These are phyloP conservation scores for Poecilia wingei DNA, from an alignment of 2,797 vertebrate genomes.

Conservation along the genomic window DNA sequence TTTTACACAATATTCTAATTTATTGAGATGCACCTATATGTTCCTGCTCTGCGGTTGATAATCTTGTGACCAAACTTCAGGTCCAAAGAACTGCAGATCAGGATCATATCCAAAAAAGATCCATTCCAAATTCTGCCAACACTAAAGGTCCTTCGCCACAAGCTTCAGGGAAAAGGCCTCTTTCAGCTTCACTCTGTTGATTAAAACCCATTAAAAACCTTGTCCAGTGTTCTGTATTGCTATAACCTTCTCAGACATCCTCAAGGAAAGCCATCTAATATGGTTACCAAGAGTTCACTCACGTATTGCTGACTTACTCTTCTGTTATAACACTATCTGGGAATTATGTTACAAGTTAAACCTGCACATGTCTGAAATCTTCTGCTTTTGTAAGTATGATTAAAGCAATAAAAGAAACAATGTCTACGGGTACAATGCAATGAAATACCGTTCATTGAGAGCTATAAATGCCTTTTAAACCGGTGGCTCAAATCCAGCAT, in stretches of 20 bases:
- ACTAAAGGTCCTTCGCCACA: background rate
- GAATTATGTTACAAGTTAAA: slow-evolving; percentile 39
- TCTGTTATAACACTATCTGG: slow-evolving; percentile 24
- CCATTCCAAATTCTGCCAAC: slow-evolving; percentile 34
- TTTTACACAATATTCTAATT: background rate
- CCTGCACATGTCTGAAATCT: slow-evolving; percentile 44
- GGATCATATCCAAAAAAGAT: slow-evolving; percentile 51
- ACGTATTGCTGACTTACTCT: slow-evolving; percentile 19
- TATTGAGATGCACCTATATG: slow-evolving; percentile 3
- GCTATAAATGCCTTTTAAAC: slow-evolving; percentile 48
- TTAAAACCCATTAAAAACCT: slow-evolving; percentile 48
- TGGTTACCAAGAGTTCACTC: slow-evolving; percentile 26
- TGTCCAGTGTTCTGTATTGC: slow-evolving; percentile 73
- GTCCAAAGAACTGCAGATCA: slow-evolving; percentile 42
- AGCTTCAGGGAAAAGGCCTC: background rate
- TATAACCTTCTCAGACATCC: slow-evolving; percentile 50
- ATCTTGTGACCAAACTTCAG: slow-evolving; percentile 24
- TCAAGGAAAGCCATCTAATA: slow-evolving; percentile 43
- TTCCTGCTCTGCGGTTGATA: background rate
- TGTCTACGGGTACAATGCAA: slow-evolving; percentile 35
- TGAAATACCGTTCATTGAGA: slow-evolving; percentile 39
- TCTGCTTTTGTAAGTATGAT: slow-evolving; percentile 58
- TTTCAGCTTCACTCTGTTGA: slow-evolving; percentile 35
- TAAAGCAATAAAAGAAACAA: slow-evolving; percentile 45
- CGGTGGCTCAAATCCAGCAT: slow-evolving; percentile 76